A percentile compares a stretch with the other conserved stretches of the same genome.
Conservation (phyloP, 2,797 vertebrate genomes). For the Nannoperca australis region DNA sequence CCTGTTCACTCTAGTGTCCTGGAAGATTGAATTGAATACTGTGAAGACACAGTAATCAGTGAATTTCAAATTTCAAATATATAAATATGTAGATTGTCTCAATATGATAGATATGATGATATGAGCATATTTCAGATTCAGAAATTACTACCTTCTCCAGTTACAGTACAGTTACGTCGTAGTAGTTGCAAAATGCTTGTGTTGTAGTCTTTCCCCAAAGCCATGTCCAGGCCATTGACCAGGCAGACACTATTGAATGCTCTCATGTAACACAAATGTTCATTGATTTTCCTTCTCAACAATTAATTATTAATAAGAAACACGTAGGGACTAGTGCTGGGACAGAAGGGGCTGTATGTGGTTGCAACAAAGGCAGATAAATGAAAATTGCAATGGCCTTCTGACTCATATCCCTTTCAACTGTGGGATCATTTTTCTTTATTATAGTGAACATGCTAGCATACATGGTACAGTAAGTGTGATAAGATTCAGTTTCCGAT, state of each 20-base stretch:
- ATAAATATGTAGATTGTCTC: neutral
- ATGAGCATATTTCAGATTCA: neutral
- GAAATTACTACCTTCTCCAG: neutral
- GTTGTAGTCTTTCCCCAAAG: slow-evolving; percentile 25
- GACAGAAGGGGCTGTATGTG: neutral
- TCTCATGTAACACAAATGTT: slow-evolving; percentile 46
- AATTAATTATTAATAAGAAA: slow-evolving; percentile 51
- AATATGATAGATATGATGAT: neutral
- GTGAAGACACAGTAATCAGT: slow-evolving; percentile 7
- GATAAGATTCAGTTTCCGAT: neutral
- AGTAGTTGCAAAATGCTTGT: neutral
- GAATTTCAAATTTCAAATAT: neutral
- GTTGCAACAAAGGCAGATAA: slow-evolving; percentile 13
- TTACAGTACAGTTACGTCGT: neutral
- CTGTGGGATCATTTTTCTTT: neutral
- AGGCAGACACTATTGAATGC: slow-evolving; percentile 7
- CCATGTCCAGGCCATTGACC: slow-evolving; percentile 13
- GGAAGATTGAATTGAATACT: neutral
- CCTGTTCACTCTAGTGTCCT: neutral
- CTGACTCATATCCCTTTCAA: slow-evolving; percentile 9
- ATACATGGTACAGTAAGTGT: neutral
- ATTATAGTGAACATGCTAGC: neutral
- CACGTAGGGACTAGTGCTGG: neutral
- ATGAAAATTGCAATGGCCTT: slow-evolving; percentile 34
- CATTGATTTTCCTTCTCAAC: slow-evolving; percentile 47